phyloP scores from a whole-genome alignment of 2,888 invertebrate genomes.

The Lasioglossum marginatum region DNA sequence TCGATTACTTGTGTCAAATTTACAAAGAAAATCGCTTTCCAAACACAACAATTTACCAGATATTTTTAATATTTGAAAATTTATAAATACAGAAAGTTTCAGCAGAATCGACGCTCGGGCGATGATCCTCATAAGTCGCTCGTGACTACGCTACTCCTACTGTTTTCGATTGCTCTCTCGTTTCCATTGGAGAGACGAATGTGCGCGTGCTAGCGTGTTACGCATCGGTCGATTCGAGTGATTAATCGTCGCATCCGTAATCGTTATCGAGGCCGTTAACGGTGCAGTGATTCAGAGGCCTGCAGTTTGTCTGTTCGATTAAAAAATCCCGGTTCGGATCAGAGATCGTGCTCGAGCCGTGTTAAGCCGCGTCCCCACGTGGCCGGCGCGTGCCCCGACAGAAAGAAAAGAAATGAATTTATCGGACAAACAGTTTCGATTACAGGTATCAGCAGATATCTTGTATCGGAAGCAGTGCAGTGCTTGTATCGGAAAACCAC shows the following conservation, averaged over 20 bases:
- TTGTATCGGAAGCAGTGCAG: no score
- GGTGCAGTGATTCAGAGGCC: constrained; percentile 40
- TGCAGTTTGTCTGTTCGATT: constrained; percentile 17
- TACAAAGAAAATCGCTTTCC: no score
- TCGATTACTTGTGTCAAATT: no score
- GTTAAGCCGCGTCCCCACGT: constrained; percentile 1
- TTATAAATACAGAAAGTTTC: background rate
- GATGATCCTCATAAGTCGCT: background rate
- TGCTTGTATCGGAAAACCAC: background rate
- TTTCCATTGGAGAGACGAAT: background rate
- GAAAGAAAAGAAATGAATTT: background rate
- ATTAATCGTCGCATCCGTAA: constrained; percentile 31
- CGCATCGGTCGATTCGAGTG: constrained; percentile 24
- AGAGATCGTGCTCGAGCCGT: constrained; percentile 9
- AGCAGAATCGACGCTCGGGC: background rate
- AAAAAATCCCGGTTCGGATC: constrained; percentile 34
- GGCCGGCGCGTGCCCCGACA: background rate
- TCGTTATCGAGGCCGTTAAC: constrained; percentile 54
- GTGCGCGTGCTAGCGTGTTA: background rate
- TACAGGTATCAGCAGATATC: no score
- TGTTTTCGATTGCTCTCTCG: background rate
- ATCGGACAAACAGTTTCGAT: background rate
- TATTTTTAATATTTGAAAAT: background rate
- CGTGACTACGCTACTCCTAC: background rate
- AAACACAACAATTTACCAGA: no score